These are phyloP conservation scores for Hirundichthys speculiger DNA, from an alignment of 2,113 vertebrate genomes.

Conservation along the genomic window DNA sequence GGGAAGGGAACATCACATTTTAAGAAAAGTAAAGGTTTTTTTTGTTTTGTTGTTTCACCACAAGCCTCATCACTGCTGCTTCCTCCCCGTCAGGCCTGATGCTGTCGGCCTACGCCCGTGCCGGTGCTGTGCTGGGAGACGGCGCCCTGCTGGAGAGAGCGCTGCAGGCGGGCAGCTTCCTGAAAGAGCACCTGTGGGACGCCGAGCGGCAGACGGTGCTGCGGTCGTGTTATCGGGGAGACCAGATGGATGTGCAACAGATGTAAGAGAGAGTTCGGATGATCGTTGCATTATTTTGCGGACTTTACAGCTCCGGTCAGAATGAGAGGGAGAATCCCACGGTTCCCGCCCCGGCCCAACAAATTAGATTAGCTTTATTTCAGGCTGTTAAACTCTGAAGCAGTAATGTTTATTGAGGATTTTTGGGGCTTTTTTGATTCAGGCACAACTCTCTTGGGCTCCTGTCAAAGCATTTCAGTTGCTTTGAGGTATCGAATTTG, in stretches of 20 bases:
- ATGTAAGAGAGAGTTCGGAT: conserved; percentile 76
- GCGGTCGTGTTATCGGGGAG: conserved; percentile 86
- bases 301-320: no score
- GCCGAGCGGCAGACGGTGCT: conserved; percentile 77
- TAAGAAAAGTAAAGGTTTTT: not conserved
- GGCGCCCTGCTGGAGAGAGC: conserved; percentile 82
- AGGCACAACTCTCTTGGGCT: no score
- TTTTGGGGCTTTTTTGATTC: no score
- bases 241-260: conserved; percentile 84
- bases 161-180: conserved; percentile 80
- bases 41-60: conserved; percentile 14
- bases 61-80: not conserved
- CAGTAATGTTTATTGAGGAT: no score
- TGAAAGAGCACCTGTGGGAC: conserved; percentile 87
- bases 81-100: conserved; percentile 83
- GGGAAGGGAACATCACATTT: conserved; percentile 4
- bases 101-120: conserved; percentile 90
- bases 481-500: no score
- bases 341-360: no score
- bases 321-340: no score
- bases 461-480: no score
- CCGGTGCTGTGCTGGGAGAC: conserved; percentile 83
- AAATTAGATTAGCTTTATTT: no score
- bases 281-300: no score
- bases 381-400: no score